Percentiles rank a stretch among this genome's conserved stretches.
phyloP scores from a whole-genome alignment of 2,888 invertebrate genomes.

The Drosophila tripunctata region DNA sequence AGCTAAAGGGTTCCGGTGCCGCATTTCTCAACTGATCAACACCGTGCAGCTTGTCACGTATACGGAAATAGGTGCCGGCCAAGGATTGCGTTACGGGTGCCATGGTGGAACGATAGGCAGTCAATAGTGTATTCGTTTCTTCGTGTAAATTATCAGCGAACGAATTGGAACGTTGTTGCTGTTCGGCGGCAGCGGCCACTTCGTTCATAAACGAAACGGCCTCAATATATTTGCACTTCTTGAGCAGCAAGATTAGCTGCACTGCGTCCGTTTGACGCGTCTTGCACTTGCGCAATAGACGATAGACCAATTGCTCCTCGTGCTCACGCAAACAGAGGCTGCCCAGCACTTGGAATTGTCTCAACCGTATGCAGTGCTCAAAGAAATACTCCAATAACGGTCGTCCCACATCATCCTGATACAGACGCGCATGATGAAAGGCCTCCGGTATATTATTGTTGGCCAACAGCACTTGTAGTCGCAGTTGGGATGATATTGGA shows the following conservation, averaged over 20 bases:
- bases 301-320: slow-evolving; percentile 80
- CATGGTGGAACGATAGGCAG: slow-evolving; percentile 82
- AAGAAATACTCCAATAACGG: slow-evolving; percentile 80
- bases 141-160: slow-evolving; percentile 62
- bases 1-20: slow-evolving; percentile 79
- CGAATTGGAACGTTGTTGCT: slow-evolving; percentile 23
- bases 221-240: slow-evolving; percentile 83
- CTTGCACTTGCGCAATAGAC: slow-evolving; percentile 74
- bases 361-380: slow-evolving; percentile 68
- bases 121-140: slow-evolving; percentile 78
- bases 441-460: slow-evolving; percentile 83
- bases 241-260: slow-evolving; percentile 81
- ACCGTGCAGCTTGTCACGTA: slow-evolving; percentile 71
- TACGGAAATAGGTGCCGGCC: slow-evolving; percentile 80
- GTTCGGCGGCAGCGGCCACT: slow-evolving; percentile 69
- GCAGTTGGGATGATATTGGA: slow-evolving; percentile 67
- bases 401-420: slow-evolving; percentile 71
- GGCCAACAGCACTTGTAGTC: slow-evolving; percentile 79
- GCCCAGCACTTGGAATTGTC: slow-evolving; percentile 78
- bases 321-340: slow-evolving; percentile 78
- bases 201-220: slow-evolving; percentile 82
- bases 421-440: slow-evolving; percentile 81
- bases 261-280: slow-evolving; percentile 75
- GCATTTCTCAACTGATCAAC: slow-evolving; percentile 31
- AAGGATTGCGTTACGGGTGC: slow-evolving; percentile 80